Conservation (phyloP, 2,888 invertebrate species). For the Epinotia brunnichana region DNA sequence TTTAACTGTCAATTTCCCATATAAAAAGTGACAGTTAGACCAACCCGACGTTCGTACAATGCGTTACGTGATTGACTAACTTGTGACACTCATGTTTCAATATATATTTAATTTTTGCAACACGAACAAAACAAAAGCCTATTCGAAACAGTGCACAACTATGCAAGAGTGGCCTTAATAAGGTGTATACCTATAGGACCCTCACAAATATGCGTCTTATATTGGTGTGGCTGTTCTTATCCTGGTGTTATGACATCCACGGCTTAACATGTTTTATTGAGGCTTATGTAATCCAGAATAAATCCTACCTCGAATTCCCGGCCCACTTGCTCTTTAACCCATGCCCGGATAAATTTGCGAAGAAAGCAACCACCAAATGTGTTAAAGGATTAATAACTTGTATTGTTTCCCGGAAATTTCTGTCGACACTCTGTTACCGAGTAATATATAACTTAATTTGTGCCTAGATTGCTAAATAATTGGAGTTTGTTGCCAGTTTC, state of each 20-base stretch:
- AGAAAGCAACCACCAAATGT: constrained; percentile 18
- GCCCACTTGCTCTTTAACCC: constrained; percentile 34
- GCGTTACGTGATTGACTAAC: no score
- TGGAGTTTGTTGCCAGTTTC: background rate
- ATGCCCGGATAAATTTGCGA: constrained; percentile 21
- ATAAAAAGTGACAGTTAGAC: no score
- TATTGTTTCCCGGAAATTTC: background rate
- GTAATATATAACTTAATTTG: constrained; percentile 6
- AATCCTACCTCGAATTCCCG: constrained; percentile 29
- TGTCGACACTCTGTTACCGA: background rate
- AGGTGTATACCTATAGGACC: background rate
- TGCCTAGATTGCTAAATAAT: constrained; percentile 5
- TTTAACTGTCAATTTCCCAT: no score
- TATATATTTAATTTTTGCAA: no score
- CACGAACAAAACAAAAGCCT: no score
- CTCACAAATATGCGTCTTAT: background rate
- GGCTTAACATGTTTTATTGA: constrained; percentile 39
- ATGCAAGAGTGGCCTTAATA: no score
- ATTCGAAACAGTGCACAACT: no score
- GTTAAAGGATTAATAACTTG: constrained; percentile 17
- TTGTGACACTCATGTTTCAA: no score
- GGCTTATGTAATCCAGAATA: constrained; percentile 27
- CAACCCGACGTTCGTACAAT: no score
- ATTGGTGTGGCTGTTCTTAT: constrained; percentile 5
- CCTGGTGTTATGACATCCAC: constrained; percentile 32